Percentiles rank a stretch among this genome's conserved stretches.
phyloP scores from a whole-genome alignment of 1,140 invertebrate genomes.

The Aethina tumida region DNA sequence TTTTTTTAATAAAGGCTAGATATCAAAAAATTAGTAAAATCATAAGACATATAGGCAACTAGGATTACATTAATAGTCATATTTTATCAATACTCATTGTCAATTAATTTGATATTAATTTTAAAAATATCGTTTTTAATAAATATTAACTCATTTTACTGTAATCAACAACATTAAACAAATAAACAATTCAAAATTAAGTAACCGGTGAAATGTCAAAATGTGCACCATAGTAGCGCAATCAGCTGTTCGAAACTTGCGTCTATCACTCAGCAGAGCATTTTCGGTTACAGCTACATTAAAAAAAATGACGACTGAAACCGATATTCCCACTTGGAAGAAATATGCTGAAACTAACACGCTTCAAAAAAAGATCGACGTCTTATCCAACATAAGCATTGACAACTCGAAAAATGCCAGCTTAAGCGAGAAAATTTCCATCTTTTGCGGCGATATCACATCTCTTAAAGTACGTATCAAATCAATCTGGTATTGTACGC shows the following conservation, averaged over 20 bases:
- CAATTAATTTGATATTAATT: too few species aligned
- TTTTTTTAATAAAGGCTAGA: too few species aligned
- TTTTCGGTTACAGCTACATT: conserved; percentile 4
- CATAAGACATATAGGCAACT: too few species aligned
- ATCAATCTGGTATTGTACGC: conserved; percentile 9
- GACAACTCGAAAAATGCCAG: conserved; percentile 35
- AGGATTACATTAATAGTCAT: too few species aligned
- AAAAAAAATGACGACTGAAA: conserved; percentile 31
- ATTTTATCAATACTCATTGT: too few species aligned
- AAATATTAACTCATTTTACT: too few species aligned
- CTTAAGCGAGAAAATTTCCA: conserved; percentile 51
- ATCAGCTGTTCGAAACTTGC: conserved; percentile 8
- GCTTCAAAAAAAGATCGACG: conserved; percentile 28
- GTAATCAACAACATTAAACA: too few species aligned
- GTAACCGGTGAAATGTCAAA: too few species aligned
- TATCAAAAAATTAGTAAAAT: too few species aligned
- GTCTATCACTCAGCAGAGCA: conserved; percentile 1
- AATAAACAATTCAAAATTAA: too few species aligned
- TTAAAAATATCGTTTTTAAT: too few species aligned
- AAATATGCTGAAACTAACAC: conserved; percentile 40
- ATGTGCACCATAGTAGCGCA: too few species aligned
- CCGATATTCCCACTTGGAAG: conserved; percentile 49
- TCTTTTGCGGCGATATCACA: conserved; percentile 79
- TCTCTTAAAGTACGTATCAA: conserved; percentile 49
- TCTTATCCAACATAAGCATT: conserved; percentile 35